Evolutionary conservation across 2,888 invertebrate genomes (phyloP).

Genomic region (Cordilura impudica): DNA sequence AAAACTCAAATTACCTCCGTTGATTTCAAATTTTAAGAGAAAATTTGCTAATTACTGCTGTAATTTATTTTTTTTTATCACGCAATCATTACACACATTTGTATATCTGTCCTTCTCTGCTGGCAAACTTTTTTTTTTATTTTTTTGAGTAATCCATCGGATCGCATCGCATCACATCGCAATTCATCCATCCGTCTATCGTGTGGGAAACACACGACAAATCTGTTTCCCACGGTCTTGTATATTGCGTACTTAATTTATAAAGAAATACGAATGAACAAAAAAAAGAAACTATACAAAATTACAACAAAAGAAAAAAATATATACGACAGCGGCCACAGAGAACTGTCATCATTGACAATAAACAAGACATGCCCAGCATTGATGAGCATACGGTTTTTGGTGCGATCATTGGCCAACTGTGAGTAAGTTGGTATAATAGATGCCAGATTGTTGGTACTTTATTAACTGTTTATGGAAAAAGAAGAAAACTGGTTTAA

Average conservation of each 20-base stretch:
- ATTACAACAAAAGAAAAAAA: constrained; percentile 62
- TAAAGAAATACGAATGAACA: constrained; percentile 59
- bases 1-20: neutral
- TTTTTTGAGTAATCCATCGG: constrained; percentile 66
- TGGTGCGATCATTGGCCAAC: constrained; percentile 64
- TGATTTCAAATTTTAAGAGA: constrained; percentile 5
- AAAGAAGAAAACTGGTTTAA: too few species aligned
- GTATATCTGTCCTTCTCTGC: constrained; percentile 45
- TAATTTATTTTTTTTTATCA: constrained; percentile 47
- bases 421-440: constrained; percentile 29
- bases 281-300: constrained; percentile 61
- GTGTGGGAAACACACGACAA: constrained; percentile 79
- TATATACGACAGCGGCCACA: constrained; percentile 66
- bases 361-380: constrained; percentile 75
- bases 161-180: constrained; percentile 72
- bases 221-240: constrained; percentile 79
- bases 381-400: constrained; percentile 51
- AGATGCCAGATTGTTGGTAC: constrained; percentile 39
- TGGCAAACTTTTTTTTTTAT: constrained; percentile 47
- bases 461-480: too few species aligned
- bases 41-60: constrained; percentile 50
- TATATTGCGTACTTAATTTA: constrained; percentile 67
- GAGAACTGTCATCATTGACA: constrained; percentile 76
- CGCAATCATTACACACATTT: constrained; percentile 55
- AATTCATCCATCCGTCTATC: constrained; percentile 78